A percentile compares a stretch with the other conserved stretches of the same genome.
These are phyloP conservation scores for Cyrtodaria siliqua DNA, from an alignment of 2,888 invertebrate genomes.

Conservation along the genomic window DNA sequence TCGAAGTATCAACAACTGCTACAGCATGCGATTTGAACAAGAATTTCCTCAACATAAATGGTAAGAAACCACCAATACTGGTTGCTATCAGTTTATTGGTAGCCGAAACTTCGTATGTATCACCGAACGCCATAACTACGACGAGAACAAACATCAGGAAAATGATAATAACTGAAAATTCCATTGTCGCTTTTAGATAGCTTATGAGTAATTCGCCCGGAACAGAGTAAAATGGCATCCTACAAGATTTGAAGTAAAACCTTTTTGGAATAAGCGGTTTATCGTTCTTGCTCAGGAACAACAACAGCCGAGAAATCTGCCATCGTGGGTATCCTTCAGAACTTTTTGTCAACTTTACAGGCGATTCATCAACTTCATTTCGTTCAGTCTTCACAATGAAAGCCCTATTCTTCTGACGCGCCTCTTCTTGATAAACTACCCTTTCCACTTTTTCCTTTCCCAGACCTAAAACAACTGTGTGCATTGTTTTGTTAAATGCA, in stretches of 20 bases:
- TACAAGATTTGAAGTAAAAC: conserved; percentile 64
- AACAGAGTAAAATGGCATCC: conserved; percentile 60
- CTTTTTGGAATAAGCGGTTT: conserved; percentile 58
- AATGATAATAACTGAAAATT: conserved; percentile 51
- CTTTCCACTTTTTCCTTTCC: conserved; percentile 55
- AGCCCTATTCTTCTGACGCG: conserved; percentile 75
- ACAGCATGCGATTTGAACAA: conserved; percentile 52
- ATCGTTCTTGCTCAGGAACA: conserved; percentile 61
- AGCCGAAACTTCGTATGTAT: conserved; percentile 63
- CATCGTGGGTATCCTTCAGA: conserved; percentile 46
- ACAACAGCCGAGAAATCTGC: conserved; percentile 43
- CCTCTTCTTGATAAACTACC: conserved; percentile 18
- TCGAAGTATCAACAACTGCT: conserved; percentile 34
- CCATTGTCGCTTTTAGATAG: conserved; percentile 50
- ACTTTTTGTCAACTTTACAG: conserved; percentile 25
- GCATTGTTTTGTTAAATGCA: conserved; percentile 78
- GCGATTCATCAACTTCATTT: conserved; percentile 46
- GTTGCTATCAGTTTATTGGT: conserved; percentile 64
- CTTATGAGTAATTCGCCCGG: conserved; percentile 59
- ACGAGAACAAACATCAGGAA: conserved; percentile 67
- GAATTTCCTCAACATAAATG: conserved; percentile 62
- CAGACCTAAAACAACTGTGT: conserved; percentile 64
- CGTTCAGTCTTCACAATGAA: conserved; percentile 73
- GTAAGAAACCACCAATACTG: conserved; percentile 67
- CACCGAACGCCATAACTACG: conserved; percentile 67